A percentile compares a stretch with the other conserved stretches of the same genome.
Evolutionary conservation across 2,888 invertebrate genomes (phyloP).

Genomic region (Melinaea menophilus): DNA sequence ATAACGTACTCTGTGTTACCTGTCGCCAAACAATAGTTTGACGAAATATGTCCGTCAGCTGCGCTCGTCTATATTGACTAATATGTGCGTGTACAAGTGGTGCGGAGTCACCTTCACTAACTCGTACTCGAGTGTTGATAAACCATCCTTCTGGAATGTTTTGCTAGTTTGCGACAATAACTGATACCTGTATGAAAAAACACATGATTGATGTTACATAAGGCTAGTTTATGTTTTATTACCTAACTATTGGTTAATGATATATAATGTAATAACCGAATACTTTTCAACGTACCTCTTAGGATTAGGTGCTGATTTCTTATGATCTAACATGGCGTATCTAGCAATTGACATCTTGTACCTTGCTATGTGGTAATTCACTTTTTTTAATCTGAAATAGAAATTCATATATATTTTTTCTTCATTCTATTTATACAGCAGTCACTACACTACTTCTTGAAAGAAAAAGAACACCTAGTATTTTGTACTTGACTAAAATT

Average conservation of each 20-base stretch:
- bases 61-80: conserved; percentile 84
- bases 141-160: conserved; percentile 90
- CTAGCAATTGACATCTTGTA: conserved; percentile 95
- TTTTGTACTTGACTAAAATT: too few species aligned
- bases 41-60: conserved; percentile 83
- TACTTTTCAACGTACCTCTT: conserved; percentile 80
- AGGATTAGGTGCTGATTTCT: conserved; percentile 92
- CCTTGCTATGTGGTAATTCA: conserved; percentile 92
- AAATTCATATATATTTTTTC: not conserved
- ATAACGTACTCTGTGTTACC: conserved; percentile 43
- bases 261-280: too few species aligned
- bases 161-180: conserved; percentile 90
- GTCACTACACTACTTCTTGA: too few species aligned
- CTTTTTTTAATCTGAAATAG: conserved; percentile 79
- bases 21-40: conserved; percentile 75
- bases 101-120: conserved; percentile 81
- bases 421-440: too few species aligned
- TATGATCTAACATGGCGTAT: conserved; percentile 97
- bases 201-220: not conserved
- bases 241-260: too few species aligned
- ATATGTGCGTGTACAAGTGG: conserved; percentile 89
- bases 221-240: too few species aligned
- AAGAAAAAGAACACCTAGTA: too few species aligned
- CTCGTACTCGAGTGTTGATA: conserved; percentile 90
- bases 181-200: conserved; percentile 82